Evolutionary conservation across 2,797 vertebrate species (phyloP), one percentile per base, ranked within the genome.

Genomic region (Spinibarbus caldwelli): DNA sequence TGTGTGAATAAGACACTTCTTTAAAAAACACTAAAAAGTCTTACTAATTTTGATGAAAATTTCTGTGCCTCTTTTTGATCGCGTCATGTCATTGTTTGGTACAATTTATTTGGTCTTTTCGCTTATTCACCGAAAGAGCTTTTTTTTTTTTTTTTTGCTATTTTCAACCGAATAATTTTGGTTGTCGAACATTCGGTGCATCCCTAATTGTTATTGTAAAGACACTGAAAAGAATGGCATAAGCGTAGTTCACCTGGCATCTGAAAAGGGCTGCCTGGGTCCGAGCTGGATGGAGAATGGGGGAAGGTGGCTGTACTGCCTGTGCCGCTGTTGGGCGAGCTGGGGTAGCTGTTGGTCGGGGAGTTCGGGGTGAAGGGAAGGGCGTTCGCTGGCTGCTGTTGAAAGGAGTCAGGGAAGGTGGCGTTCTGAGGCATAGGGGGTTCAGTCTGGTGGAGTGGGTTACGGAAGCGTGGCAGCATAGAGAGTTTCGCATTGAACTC

Each of bases 401-500:
- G 92, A 67, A 96, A 96, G 85, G 98, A 99, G 89, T 99, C 98
- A 0, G 98, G 98, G 88, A 97, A 99, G 83, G 98, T 99, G 89
- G 97, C 97, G 0, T 99, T 99, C 93, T 98, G 97, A 0, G 98
- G 98, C 98, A 99, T 99, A 93, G 98, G 97, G 0, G 97, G 97
- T 93, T 99, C 98, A 0, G 97, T 97, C 79, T 98, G 97, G 78
- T 95, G 94, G 1, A 97, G 96, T 78, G 98, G 94, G 93, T 97
- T 98, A 88, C 97, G 97, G 93, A 99, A 99, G 80, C 98, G 97
- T 45, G 98, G 97, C 92, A 99, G 87, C 92, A 99, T 97, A 83
- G 97, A 98, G 92, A 99, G 97, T 94, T 99, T 99, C 88, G 98
- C 97, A 57, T 99, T 99, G 91, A 98, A 99, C 93, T 99, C 98